Percentiles rank a stretch among this genome's conserved stretches.
These are phyloP conservation scores for Hypsopygia costalis DNA, from an alignment of 2,888 invertebrate species.

Conservation along the genomic window DNA sequence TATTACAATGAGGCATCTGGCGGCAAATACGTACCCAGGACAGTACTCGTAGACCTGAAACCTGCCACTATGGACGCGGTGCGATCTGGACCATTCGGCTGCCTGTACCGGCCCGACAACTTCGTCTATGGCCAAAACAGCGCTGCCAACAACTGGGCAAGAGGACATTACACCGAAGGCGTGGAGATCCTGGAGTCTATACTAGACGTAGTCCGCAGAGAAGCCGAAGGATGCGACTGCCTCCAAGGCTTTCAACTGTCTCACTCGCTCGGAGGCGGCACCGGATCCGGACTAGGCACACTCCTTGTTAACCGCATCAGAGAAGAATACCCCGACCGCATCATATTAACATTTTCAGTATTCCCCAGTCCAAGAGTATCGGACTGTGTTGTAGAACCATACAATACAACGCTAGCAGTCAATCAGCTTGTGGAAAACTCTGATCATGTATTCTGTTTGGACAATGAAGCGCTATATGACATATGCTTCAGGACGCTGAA, in stretches of 20 bases:
- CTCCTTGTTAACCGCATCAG: slow-evolving; percentile 91
- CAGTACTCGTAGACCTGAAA: slow-evolving; percentile 63
- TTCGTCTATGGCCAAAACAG: slow-evolving; percentile 87
- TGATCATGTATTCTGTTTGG: slow-evolving; percentile 85
- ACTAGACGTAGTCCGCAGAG: slow-evolving; percentile 89
- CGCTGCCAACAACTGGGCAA: slow-evolving; percentile 75
- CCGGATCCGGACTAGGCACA: slow-evolving; percentile 78
- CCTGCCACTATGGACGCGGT: slow-evolving; percentile 89
- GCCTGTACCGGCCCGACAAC: slow-evolving; percentile 93
- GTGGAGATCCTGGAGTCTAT: slow-evolving; percentile 91
- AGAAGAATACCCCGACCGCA: slow-evolving; percentile 94
- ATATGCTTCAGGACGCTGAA: slow-evolving; percentile 90
- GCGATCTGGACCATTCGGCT: slow-evolving; percentile 91
- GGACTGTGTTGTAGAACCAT: slow-evolving; percentile 82
- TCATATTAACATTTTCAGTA: slow-evolving; percentile 90
- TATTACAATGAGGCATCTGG: slow-evolving; percentile 87
- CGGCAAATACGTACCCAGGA: slow-evolving; percentile 70
- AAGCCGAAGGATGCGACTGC: slow-evolving; percentile 95
- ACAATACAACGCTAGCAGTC: slow-evolving; percentile 92
- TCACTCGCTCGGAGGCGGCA: slow-evolving; percentile 83
- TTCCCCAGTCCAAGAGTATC: slow-evolving; percentile 93
- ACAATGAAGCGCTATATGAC: slow-evolving; percentile 86
- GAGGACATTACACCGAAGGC: slow-evolving; percentile 96
- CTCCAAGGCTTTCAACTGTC: slow-evolving; percentile 92
- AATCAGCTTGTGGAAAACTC: slow-evolving; percentile 91